Evolutionary conservation across 2,113 vertebrate species (phyloP).

Genomic region (Sigmodon hispidus): DNA sequence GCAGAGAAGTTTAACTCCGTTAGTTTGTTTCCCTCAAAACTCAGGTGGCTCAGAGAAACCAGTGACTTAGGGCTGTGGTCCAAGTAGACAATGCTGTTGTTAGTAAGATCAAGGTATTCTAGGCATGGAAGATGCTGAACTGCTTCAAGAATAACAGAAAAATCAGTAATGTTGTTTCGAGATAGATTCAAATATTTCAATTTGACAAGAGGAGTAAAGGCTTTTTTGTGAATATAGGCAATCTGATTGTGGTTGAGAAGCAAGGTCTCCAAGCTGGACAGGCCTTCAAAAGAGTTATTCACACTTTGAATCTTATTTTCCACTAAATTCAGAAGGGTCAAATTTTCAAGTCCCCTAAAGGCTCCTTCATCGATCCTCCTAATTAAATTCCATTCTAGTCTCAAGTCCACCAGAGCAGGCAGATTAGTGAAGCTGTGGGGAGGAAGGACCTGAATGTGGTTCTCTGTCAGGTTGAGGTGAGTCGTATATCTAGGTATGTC

Average conservation of each 20-base stretch:
- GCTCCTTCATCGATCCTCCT: not conserved
- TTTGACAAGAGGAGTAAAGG: constrained; percentile 53
- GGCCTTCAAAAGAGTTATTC: constrained; percentile 39
- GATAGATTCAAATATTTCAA: constrained; percentile 54
- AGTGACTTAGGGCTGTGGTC: not conserved
- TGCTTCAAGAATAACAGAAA: not conserved
- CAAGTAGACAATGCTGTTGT: not conserved
- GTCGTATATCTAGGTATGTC: constrained; percentile 43
- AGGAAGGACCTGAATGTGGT: constrained; percentile 62
- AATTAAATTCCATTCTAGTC: constrained; percentile 55
- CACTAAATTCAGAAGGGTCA: constrained; percentile 48
- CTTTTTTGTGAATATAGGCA: not conserved
- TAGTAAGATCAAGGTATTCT: constrained; percentile 53
- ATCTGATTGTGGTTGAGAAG: constrained; percentile 61
- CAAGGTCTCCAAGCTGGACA: constrained; percentile 72
- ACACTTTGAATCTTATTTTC: constrained; percentile 59
- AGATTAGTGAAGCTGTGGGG: constrained; percentile 60
- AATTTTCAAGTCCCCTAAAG: constrained; percentile 49
- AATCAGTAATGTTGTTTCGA: not conserved
- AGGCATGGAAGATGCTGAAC: constrained; percentile 31
- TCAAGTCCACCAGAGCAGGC: constrained; percentile 43
- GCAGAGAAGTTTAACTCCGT: constrained; percentile 28
- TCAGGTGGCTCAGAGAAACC: constrained; percentile 22
- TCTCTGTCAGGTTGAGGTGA: constrained; percentile 77
- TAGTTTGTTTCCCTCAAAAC: not conserved